phyloP scores from a whole-genome alignment of 2,113 vertebrate genomes.

The Galbula dea region DNA sequence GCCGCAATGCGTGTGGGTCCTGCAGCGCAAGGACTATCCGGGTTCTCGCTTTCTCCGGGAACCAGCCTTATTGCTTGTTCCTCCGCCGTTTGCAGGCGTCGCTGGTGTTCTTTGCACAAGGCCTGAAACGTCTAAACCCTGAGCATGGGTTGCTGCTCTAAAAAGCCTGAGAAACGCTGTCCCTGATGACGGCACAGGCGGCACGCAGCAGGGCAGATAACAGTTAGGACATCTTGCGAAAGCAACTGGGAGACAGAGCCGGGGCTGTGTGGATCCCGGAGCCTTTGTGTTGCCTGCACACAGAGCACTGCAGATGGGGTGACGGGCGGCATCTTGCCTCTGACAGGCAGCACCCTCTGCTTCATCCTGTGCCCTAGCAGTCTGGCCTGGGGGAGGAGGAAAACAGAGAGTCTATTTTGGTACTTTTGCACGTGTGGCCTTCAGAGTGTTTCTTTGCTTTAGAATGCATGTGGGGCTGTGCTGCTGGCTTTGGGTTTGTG shows the following conservation, averaged over 20 bases:
- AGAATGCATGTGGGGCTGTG: background rate
- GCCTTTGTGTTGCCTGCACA: accelerated
- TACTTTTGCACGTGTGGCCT: accelerated
- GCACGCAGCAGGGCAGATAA: background rate
- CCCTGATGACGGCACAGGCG: accelerated
- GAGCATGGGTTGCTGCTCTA: accelerated
- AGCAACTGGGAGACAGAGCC: background rate
- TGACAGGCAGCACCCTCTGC: background rate
- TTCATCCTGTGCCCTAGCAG: accelerated
- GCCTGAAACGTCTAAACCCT: accelerated
- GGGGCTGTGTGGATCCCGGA: background rate
- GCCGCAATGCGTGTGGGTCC: background rate
- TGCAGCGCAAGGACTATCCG: too few species aligned
- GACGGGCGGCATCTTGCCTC: background rate
- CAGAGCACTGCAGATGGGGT: background rate
- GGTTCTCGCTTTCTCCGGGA: accelerated
- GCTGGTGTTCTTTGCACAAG: accelerated
- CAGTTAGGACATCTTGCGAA: accelerated
- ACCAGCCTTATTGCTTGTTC: accelerated
- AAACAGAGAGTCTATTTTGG: accelerated
- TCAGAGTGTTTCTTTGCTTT: background rate
- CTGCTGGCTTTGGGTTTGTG: background rate
- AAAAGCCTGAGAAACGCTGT: background rate
- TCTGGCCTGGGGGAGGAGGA: background rate
- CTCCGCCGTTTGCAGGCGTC: background rate